Evolutionary conservation across 1,140 invertebrate species (phyloP).

Genomic region (Drosophila elegans): DNA sequence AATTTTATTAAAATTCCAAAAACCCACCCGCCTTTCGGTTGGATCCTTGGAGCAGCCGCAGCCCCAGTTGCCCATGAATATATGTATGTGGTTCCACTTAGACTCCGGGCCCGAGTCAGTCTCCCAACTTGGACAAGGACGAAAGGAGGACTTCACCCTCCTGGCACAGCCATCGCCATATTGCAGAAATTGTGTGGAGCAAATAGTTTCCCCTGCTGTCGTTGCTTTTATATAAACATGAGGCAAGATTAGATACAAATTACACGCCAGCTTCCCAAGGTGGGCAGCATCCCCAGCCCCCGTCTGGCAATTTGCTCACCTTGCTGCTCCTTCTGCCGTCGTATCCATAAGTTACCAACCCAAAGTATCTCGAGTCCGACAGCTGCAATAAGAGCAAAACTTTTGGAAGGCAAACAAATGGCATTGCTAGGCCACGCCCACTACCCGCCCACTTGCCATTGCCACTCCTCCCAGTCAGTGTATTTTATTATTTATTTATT

Average conservation of each 20-base stretch:
- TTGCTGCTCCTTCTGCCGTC: slow-evolving; percentile 47
- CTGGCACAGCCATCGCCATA: slow-evolving; percentile 57
- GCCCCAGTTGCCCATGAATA: slow-evolving; percentile 46
- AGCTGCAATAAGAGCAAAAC: slow-evolving; percentile 73
- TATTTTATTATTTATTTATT: slow-evolving; percentile 82
- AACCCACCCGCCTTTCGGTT: slow-evolving; percentile 46
- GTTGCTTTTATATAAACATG: slow-evolving; percentile 83
- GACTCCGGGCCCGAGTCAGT: slow-evolving; percentile 15
- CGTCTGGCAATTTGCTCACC: slow-evolving; percentile 74
- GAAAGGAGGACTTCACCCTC: slow-evolving; percentile 43
- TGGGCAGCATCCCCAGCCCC: slow-evolving; percentile 41
- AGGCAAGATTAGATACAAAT: slow-evolving; percentile 82
- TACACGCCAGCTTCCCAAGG: slow-evolving; percentile 79
- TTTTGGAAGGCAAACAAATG: slow-evolving; percentile 63
- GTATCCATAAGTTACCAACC: slow-evolving; percentile 76
- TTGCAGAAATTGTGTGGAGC: slow-evolving; percentile 70
- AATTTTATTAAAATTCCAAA: slow-evolving; percentile 82
- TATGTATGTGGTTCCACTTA: slow-evolving; percentile 50
- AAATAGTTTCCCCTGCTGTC: slow-evolving; percentile 49
- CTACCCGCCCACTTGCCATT: slow-evolving; percentile 16
- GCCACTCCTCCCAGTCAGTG: slow-evolving; percentile 29
- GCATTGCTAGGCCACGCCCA: slow-evolving; percentile 49
- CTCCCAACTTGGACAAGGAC: slow-evolving; percentile 35
- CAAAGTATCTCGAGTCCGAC: slow-evolving; percentile 63
- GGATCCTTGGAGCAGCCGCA: slow-evolving; percentile 17